Base-by-base conservation (phyloP, 2,888 invertebrate species). In the Spodoptera littoralis region DNA sequence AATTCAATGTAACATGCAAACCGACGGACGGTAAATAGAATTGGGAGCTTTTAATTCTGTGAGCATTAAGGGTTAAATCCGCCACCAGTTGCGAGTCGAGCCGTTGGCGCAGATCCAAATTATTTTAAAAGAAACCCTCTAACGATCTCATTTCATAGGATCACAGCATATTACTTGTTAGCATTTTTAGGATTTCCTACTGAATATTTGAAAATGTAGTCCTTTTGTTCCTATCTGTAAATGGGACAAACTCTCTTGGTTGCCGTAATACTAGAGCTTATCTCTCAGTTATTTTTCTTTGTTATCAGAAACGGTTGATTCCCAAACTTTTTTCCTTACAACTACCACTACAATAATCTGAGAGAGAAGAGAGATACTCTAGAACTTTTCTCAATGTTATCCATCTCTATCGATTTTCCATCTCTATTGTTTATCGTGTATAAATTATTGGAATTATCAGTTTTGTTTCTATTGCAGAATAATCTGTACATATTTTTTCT, bases 81-180 rank as follows among this genome's bases (percentile, higher is more conserved):
- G 84, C 92, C 92, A 93, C 92, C 90, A 92, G 93, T 93, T 93
- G 93, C 92, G 80, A 90, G 79, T 80, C 79, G 79, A 73, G 79
- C 72, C 73, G 81, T 85, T 94, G 94, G 93, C 92, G 59, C 64
- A 60, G 67, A 61, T 88, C 93, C 93, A 93, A 92, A 92, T 93
- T 91, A 93, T 93, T 93, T 92, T 89, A 85, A 92, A 92, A 92
- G 89, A 88, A 92, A 90, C 87, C 84, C 76, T 82, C 83, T 84
- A 89, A 89, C 84, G 82, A 83, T 83, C 87, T 88, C 86, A 88
- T 91, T 92, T 85, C 70, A 70, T 70, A 59, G 80, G 77, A 81
- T 78, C 79, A 76, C 63, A 59, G 75, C 36, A 64, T 73, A 76
- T 71, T 78, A 76, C 79, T 70, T 79, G 71, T 73, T 80, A 54